Evolutionary conservation across 2,888 invertebrate genomes (phyloP).

Genomic region (Zygogramma bicolorata): DNA sequence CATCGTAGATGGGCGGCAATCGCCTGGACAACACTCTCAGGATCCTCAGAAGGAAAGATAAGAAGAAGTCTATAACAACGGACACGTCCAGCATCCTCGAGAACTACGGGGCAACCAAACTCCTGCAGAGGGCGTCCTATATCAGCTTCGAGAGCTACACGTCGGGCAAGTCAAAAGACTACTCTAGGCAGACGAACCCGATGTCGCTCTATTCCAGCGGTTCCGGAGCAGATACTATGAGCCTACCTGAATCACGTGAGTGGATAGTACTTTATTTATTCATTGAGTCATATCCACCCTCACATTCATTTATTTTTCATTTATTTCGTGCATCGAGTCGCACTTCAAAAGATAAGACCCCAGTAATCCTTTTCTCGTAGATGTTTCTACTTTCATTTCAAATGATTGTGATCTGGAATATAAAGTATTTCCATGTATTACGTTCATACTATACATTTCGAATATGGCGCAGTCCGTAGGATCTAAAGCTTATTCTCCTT

Average conservation of each 20-base stretch:
- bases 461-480: too few species aligned
- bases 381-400: too few species aligned
- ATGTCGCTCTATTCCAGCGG: slow-evolving; percentile 12
- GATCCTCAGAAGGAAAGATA: slow-evolving; percentile 25
- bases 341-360: too few species aligned
- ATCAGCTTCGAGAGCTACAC: slow-evolving; percentile 27
- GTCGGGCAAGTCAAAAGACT: slow-evolving; percentile 25
- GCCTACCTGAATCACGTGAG: slow-evolving; percentile 27
- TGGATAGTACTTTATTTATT: too few species aligned
- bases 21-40: slow-evolving; percentile 56
- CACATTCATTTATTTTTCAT: too few species aligned
- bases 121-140: slow-evolving; percentile 26
- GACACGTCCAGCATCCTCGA: slow-evolving; percentile 40
- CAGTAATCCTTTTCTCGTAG: too few species aligned
- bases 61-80: neutral
- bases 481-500: too few species aligned
- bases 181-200: slow-evolving; percentile 6
- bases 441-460: too few species aligned
- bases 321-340: too few species aligned
- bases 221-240: neutral
- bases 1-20: slow-evolving; percentile 63
- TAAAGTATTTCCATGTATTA: too few species aligned
- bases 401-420: too few species aligned
- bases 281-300: too few species aligned
- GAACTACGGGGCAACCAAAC: slow-evolving; percentile 13